Conservation (phyloP, 2,797 vertebrate genomes). For the Otolemur crassicaudatus region DNA sequence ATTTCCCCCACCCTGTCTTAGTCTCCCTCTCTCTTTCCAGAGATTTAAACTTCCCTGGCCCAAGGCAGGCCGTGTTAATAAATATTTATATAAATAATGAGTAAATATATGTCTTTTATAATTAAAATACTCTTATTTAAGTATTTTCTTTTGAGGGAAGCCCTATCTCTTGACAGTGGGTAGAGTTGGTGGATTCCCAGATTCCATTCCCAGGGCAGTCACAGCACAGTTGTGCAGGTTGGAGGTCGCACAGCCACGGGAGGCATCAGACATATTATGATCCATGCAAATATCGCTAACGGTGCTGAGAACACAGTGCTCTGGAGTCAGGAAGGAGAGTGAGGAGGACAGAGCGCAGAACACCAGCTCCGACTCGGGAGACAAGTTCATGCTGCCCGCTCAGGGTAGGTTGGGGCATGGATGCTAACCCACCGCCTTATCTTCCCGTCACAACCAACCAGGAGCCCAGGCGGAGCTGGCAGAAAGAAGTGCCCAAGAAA, state of each 20-base stretch:
- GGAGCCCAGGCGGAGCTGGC: no score
- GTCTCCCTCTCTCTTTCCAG: neutral
- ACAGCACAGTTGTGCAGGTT: fast-evolving
- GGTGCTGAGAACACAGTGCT: neutral
- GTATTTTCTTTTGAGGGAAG: no score
- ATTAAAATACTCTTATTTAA: neutral
- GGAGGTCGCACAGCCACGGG: neutral
- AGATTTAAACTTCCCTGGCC: neutral
- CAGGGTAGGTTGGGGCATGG: fast-evolving
- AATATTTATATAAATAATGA: neutral
- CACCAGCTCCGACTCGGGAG: neutral
- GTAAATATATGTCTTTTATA: neutral
- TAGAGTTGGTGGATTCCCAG: neutral
- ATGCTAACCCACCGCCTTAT: fast-evolving
- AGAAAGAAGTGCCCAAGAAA: neutral
- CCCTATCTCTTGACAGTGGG: neutral
- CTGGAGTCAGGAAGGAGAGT: neutral
- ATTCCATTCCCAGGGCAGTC: no score
- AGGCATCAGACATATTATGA: fast-evolving
- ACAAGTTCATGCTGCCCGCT: fast-evolving
- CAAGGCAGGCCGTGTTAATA: neutral
- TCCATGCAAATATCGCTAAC: fast-evolving
- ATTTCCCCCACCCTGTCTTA: no score
- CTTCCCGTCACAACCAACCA: no score
- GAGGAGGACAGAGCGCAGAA: neutral